Percentiles rank a stretch among this genome's conserved stretches.
phyloP scores from a whole-genome alignment of 1,140 invertebrate genomes.

The Drosophila aff. region DNA sequence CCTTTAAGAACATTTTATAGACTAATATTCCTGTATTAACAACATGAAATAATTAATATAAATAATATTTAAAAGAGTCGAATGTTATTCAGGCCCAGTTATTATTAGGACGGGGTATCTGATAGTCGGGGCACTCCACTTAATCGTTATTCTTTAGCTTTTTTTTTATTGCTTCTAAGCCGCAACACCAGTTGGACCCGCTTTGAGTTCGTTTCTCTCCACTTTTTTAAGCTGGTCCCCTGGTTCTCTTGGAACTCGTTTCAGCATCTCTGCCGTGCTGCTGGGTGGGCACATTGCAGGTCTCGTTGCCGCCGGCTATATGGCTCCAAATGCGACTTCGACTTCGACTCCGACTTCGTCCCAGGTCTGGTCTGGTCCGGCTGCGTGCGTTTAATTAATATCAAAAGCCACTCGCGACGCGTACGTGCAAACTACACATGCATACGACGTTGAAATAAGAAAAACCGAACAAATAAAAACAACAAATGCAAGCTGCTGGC shows the following conservation, averaged over 20 bases:
- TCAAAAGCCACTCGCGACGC: conserved; percentile 66
- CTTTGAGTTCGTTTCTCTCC: conserved; percentile 24
- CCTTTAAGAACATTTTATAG: neutral
- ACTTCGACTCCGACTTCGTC: conserved; percentile 14
- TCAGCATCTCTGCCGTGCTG: conserved; percentile 36
- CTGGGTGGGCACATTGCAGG: conserved; percentile 69
- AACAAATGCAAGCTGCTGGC: conserved; percentile 11
- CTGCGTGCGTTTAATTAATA: conserved; percentile 81
- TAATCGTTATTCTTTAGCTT: neutral
- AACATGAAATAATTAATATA: neutral
- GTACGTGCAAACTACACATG: conserved; percentile 46
- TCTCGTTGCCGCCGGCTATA: conserved; percentile 44
- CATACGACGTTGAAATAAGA: conserved; percentile 11
- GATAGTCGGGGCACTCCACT: conserved; percentile 2
- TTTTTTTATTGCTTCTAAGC: conserved; percentile 16
- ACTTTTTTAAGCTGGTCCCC: conserved; percentile 29
- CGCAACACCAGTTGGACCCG: conserved; percentile 15
- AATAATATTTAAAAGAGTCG: neutral
- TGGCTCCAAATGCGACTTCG: conserved; percentile 25
- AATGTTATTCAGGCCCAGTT: neutral
- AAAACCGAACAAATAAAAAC: conserved; percentile 10
- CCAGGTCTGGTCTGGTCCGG: conserved; percentile 29
- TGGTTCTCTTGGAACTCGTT: conserved; percentile 63
- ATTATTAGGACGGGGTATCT: neutral
- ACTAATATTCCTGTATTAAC: too few relatives aligned